Conservation (phyloP, 1,140 invertebrate species). For the Agrypnia vestita region DNA sequence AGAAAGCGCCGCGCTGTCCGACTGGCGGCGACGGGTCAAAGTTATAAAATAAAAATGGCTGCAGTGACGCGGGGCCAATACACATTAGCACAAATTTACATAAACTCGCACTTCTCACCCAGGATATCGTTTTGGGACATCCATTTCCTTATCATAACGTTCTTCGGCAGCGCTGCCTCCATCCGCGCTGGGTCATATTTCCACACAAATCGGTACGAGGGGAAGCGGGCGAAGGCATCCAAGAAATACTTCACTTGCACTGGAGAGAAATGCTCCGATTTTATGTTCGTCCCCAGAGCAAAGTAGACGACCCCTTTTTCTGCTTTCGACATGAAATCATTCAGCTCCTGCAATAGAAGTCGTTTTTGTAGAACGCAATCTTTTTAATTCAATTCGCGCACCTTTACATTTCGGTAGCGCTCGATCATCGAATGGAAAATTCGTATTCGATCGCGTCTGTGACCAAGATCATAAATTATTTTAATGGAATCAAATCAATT, state of each 20-base stretch:
- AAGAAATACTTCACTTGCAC: conserved; percentile 63
- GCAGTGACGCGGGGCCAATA: background rate
- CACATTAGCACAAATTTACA: conserved; percentile 47
- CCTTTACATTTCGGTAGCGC: too few relatives aligned
- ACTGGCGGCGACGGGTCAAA: too few relatives aligned
- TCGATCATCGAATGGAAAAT: too few relatives aligned
- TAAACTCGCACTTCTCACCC: conserved; percentile 62
- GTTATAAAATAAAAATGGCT: conserved; percentile 1
- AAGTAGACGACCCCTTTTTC: conserved; percentile 70
- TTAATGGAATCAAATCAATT: too few relatives aligned
- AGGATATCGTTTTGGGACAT: conserved; percentile 69
- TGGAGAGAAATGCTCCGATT: conserved; percentile 62
- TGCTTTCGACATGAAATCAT: conserved; percentile 65
- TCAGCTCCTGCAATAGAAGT: too few relatives aligned
- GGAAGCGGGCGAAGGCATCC: conserved; percentile 65
- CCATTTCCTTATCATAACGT: conserved; percentile 68
- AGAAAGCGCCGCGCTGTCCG: too few relatives aligned
- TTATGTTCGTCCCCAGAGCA: conserved; percentile 68
- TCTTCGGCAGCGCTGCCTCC: conserved; percentile 64
- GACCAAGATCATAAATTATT: too few relatives aligned
- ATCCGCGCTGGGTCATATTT: conserved; percentile 64
- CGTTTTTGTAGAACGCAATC: too few relatives aligned
- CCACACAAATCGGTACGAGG: conserved; percentile 67
- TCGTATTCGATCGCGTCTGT: too few relatives aligned
- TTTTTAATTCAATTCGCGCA: too few relatives aligned